Base-by-base conservation (phyloP, 2,797 vertebrate genomes). In the Amblyopsis hoosieri region DNA sequence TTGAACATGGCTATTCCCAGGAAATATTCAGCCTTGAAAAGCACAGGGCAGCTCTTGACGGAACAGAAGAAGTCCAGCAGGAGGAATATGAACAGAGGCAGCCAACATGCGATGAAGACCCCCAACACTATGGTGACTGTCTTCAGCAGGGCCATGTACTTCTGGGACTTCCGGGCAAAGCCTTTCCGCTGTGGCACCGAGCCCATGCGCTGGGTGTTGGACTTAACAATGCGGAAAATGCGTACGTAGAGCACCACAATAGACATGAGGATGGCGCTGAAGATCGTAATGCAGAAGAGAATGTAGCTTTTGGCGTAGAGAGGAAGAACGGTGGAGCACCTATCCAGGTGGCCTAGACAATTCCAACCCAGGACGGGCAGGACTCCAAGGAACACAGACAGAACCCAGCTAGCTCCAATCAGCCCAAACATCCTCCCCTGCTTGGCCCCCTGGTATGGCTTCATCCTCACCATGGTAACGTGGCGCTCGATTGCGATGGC, bases 401-500 rank as follows among this genome's bases (percentile, higher is more conserved):
- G 45, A 48, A 93, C 77, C 96, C 96, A 97, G 78, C 94, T 94
- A 0, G 91, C 91, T 0, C 76, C 94, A 1, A 95, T 94, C 73
- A 96, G 81, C 12, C 87, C 89, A 1, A 94, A 91, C 89, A 94
- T 95, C 29, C 96, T 94, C 0, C 94, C 92, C 46, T 91, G 89
- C 67, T 95, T 95, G 83, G 89, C 87, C 7, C 92, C 87, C 23
- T 93, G 93, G 76, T 94, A 93, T 0, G 94, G 94, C 67, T 95
- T 94, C 87, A 95, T 93, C 74, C 92, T 91, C 63, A 94, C 92
- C 96, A 97, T 96, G 65, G 96, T 96, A 17, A 96, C 91, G n/a
- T 95, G 93, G 1, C 96, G 93, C 83, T 97, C 96, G 0, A 97
- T 94, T 15, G 95, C 96, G 0, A 97, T 96, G 67, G 95, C 95